phyloP scores from a whole-genome alignment of 2,797 vertebrate genomes.

The Peromyscus nudipes region DNA sequence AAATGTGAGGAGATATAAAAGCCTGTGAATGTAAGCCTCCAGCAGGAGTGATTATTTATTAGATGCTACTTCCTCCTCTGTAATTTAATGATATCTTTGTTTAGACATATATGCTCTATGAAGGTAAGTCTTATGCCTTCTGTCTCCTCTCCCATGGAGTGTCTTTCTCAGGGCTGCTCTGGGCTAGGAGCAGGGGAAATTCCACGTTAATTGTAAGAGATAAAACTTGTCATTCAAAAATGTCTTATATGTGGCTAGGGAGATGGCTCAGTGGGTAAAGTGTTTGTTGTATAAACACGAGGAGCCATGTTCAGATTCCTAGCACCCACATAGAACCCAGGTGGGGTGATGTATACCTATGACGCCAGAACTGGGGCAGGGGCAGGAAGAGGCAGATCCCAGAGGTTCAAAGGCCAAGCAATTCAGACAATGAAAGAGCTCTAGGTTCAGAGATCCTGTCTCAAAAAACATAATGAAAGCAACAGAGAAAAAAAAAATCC shows the following conservation, averaged over 20 bases:
- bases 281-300: background rate
- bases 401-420: background rate
- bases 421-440: background rate
- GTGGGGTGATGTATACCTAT: background rate
- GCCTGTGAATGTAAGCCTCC: background rate
- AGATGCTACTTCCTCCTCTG: slow-evolving; percentile 59
- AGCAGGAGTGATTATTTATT: slow-evolving; percentile 42
- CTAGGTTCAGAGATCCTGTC: background rate
- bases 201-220: slow-evolving; percentile 45
- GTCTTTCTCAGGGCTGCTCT: slow-evolving; percentile 59
- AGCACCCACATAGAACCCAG: background rate
- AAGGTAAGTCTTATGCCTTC: slow-evolving; percentile 18
- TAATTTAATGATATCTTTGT: slow-evolving; percentile 52
- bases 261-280: background rate
- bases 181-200: slow-evolving; percentile 18
- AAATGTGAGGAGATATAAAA: background rate
- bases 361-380: background rate
- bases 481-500: background rate
- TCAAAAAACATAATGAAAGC: background rate
- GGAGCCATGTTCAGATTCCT: background rate
- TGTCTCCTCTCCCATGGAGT: slow-evolving; percentile 29
- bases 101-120: slow-evolving; percentile 54
- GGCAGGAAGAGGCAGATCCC: background rate
- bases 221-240: slow-evolving; percentile 44
- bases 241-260: background rate